These are phyloP conservation scores for Siniperca chuatsi DNA, from an alignment of 2,113 vertebrate genomes.

Conservation along the genomic window DNA sequence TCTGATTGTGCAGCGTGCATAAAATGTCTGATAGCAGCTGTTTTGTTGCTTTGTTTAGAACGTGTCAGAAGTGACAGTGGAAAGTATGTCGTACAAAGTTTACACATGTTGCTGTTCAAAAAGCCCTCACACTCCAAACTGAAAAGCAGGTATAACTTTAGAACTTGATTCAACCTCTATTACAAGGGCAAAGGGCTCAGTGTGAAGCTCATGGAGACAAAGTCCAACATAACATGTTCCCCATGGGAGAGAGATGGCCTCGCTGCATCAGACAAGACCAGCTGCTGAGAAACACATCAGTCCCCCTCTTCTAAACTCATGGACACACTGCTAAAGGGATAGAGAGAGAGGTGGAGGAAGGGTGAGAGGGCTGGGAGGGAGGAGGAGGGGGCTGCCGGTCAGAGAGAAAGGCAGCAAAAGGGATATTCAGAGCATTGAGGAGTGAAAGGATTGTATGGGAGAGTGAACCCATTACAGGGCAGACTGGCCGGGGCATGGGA, in stretches of 20 bases:
- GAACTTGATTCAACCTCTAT: slow-evolving; percentile 33
- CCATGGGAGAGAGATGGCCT: slow-evolving; percentile 66
- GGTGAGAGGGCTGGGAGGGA: slow-evolving; percentile 28
- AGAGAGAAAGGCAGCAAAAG: slow-evolving; percentile 72
- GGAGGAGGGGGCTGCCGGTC: slow-evolving; percentile 47
- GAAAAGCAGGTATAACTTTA: slow-evolving; percentile 27
- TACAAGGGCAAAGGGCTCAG: slow-evolving; percentile 48
- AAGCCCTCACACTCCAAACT: not conserved
- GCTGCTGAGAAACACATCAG: slow-evolving; percentile 75
- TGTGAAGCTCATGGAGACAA: slow-evolving; percentile 56
- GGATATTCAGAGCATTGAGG: slow-evolving; percentile 74
- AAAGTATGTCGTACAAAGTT: slow-evolving; percentile 9
- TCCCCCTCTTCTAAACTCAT: slow-evolving; percentile 44
- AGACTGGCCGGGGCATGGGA: slow-evolving; percentile 75
- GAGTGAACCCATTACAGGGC: slow-evolving; percentile 76
- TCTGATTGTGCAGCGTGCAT: not conserved
- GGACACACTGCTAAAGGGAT: slow-evolving; percentile 71
- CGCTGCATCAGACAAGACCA: slow-evolving; percentile 69
- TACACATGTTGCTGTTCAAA: slow-evolving; percentile 36
- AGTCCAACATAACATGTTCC: slow-evolving; percentile 55
- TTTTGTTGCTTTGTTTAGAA: slow-evolving; percentile 45
- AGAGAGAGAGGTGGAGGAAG: slow-evolving; percentile 53
- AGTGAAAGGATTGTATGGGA: slow-evolving; percentile 79
- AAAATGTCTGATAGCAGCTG: slow-evolving; percentile 1
- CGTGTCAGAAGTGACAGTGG: slow-evolving; percentile 26